A percentile compares a stretch with the other conserved stretches of the same genome.
phyloP scores from a whole-genome alignment of 2,888 invertebrate genomes.

The Balanococcus diminutus region DNA sequence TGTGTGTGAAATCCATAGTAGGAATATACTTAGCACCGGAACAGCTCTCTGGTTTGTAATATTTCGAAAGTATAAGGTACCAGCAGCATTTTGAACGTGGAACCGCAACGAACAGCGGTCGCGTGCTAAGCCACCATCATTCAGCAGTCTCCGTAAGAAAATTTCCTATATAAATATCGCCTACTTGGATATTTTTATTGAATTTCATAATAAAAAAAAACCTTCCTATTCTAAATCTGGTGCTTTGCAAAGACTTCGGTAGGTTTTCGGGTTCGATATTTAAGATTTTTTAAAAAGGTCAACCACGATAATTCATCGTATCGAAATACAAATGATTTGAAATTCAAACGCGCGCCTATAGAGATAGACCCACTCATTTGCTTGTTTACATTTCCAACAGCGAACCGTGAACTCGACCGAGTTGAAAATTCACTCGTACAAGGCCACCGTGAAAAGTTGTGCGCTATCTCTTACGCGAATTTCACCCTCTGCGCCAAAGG shows the following conservation, averaged over 20 bases:
- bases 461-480: not conserved
- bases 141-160: not conserved
- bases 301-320: not conserved
- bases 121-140: slow-evolving; percentile 15
- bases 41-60: too few species aligned
- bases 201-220: not conserved
- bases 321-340: too few species aligned
- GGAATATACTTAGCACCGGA: too few species aligned
- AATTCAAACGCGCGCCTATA: too few species aligned
- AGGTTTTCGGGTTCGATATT: not conserved
- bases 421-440: not conserved
- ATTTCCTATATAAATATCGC: slow-evolving; percentile 6
- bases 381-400: not conserved
- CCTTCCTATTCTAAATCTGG: too few species aligned
- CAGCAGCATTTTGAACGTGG: too few species aligned
- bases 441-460: not conserved
- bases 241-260: not conserved
- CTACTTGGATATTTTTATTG: not conserved
- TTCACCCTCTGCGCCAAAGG: not conserved
- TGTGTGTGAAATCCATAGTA: too few species aligned
- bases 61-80: too few species aligned
- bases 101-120: too few species aligned
- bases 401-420: not conserved
- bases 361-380: too few species aligned
- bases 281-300: slow-evolving; percentile 31